Conservation (phyloP, 2,797 vertebrate genomes). For the Esox lucius region DNA sequence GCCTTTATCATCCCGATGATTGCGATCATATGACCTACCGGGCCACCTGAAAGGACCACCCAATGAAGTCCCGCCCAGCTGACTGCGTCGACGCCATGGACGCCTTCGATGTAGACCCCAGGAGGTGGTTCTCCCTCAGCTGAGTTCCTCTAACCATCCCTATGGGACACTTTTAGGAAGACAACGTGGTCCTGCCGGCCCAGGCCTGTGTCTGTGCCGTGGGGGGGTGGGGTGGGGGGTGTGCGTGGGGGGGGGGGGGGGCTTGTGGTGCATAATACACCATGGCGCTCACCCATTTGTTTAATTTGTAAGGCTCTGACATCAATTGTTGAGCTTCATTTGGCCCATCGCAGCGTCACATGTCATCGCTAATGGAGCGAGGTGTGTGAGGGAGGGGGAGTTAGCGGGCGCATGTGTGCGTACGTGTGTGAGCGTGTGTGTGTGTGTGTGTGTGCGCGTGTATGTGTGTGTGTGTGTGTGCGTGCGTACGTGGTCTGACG, state of each 20-base stretch:
- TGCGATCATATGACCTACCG: too few relatives aligned
- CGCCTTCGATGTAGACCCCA: too few relatives aligned
- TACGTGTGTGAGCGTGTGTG: conserved; percentile 17
- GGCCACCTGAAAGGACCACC: too few relatives aligned
- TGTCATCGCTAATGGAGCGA: conserved; percentile 79
- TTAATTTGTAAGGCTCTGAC: conserved; percentile 85
- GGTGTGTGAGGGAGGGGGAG: conserved; percentile 41
- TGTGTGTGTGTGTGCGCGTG: not conserved
- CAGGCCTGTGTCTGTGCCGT: conserved; percentile 37
- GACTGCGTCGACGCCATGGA: too few relatives aligned
- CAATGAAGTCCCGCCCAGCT: too few relatives aligned
- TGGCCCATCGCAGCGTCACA: conserved; percentile 78
- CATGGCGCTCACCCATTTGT: conserved; percentile 80
- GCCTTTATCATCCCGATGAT: not conserved
- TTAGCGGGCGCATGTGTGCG: conserved; percentile 27
- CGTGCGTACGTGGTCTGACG: conserved; percentile 23
- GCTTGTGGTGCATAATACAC: conserved; percentile 79
- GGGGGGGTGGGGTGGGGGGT: conserved; percentile 66
- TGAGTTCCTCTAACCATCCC: conserved; percentile 7
- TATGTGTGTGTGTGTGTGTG: conserved; percentile 1
- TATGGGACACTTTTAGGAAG: conserved; percentile 22
- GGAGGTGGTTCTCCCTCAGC: too few relatives aligned
- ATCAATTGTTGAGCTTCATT: conserved; percentile 86
- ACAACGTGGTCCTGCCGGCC: conserved; percentile 72
- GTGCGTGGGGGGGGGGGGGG: conserved; percentile 67